A percentile compares a stretch with the other conserved stretches of the same genome.
Conservation (phyloP, 2,113 vertebrate genomes). For the Spilogale gracilis region DNA sequence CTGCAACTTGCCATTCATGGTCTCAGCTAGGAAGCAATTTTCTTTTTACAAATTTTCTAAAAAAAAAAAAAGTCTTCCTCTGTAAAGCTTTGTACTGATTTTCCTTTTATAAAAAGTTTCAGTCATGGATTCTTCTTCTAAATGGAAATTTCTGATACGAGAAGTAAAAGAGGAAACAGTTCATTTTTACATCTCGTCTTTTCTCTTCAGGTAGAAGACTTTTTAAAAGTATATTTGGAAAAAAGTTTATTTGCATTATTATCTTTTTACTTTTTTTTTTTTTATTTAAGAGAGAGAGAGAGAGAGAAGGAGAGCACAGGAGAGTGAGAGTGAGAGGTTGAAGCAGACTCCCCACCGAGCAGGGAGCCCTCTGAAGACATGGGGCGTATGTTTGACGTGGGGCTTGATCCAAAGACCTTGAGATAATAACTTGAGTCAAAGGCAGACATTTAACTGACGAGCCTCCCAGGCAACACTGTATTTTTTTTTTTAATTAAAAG, state of each 20-base stretch:
- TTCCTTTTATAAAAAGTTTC: constrained; percentile 48
- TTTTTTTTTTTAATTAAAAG: background rate
- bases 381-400: too few relatives aligned
- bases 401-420: too few relatives aligned
- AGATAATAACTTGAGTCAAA: too few relatives aligned
- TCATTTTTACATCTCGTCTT: background rate
- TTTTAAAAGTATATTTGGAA: background rate
- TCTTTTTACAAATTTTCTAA: constrained; percentile 60
- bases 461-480: background rate
- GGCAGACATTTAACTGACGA: too few relatives aligned
- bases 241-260: background rate
- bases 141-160: constrained; percentile 34
- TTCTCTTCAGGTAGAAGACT: background rate
- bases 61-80: constrained; percentile 26
- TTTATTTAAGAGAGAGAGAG: background rate
- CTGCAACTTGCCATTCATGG: constrained; percentile 74
- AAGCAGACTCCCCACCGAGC: too few relatives aligned
- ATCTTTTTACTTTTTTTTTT: background rate
- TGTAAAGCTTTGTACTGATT: constrained; percentile 47
- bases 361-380: too few relatives aligned
- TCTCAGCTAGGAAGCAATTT: constrained; percentile 72
- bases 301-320: background rate
- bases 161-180: constrained; percentile 18
- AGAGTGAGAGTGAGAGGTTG: too few relatives aligned
- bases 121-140: background rate